A percentile compares a stretch with the other conserved stretches of the same genome.
phyloP scores from a whole-genome alignment of 2,888 invertebrate species.

The Stratiomys singularior region DNA sequence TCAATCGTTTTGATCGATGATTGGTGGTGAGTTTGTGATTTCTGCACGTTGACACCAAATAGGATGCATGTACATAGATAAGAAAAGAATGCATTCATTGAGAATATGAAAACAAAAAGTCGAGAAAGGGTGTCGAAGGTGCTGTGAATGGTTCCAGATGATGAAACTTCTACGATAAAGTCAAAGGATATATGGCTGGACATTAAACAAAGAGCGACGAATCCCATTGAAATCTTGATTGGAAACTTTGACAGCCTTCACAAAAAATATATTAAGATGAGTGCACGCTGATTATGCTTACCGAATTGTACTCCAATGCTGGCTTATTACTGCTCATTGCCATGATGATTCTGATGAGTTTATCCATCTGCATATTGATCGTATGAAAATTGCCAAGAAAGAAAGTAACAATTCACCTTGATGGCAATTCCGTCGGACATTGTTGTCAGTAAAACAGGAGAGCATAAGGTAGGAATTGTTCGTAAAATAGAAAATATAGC shows the following conservation, averaged over 20 bases:
- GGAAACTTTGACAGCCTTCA: background rate
- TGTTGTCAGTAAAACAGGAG: background rate
- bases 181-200: too few relatives aligned
- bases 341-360: background rate
- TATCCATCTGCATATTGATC: background rate
- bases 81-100: too few relatives aligned
- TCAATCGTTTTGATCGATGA: too few relatives aligned
- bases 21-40: too few relatives aligned
- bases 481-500: background rate
- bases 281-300: background rate
- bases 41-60: too few relatives aligned
- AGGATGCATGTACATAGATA: too few relatives aligned
- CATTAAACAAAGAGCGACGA: too few relatives aligned
- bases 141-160: too few relatives aligned
- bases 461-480: background rate
- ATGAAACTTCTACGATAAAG: too few relatives aligned
- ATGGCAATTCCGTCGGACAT: background rate
- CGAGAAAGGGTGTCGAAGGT: too few relatives aligned
- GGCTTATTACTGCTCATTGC: background rate
- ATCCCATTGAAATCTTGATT: too few relatives aligned
- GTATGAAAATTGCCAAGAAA: background rate
- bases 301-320: constrained; percentile 3
- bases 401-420: background rate
- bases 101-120: too few relatives aligned
- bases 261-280: background rate